These are phyloP conservation scores for Sebastes dallii DNA, from an alignment of 2,797 vertebrate species.

Conservation along the genomic window DNA sequence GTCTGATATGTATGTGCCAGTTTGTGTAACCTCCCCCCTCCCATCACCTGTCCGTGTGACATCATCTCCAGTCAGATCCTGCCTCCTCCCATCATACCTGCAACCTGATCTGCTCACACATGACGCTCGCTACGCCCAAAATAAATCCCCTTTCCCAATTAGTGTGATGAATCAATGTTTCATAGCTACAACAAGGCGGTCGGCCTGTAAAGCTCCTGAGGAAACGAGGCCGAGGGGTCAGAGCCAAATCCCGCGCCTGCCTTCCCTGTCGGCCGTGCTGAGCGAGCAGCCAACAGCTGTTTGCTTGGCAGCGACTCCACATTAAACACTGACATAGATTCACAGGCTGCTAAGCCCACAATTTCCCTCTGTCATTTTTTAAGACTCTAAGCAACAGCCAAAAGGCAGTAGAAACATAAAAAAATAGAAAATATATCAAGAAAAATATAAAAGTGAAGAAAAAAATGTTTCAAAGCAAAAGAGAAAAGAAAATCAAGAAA, in stretches of 20 bases:
- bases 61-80: background rate
- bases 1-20: too few species aligned
- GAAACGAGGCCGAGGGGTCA: slow-evolving; percentile 31
- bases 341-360: slow-evolving; percentile 5
- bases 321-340: slow-evolving; percentile 40
- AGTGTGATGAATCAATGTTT: slow-evolving; percentile 23
- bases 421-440: background rate
- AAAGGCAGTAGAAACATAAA: background rate
- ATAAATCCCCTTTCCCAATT: slow-evolving; percentile 22
- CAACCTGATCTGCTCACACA: slow-evolving; percentile 10
- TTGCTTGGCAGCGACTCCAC: slow-evolving; percentile 36
- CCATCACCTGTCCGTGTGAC: too few species aligned
- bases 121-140: background rate
- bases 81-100: background rate
- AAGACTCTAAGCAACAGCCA: background rate
- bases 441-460: background rate
- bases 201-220: slow-evolving; percentile 30
- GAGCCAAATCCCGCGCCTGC: slow-evolving; percentile 39
- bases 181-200: slow-evolving; percentile 20
- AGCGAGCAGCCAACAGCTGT: slow-evolving; percentile 52
- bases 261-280: slow-evolving; percentile 8
- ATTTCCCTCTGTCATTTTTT: slow-evolving; percentile 11
- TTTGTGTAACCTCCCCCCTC: too few species aligned
- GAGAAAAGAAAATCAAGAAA: too few species aligned
- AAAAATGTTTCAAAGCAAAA: too few species aligned